These are phyloP conservation scores for Sicus ferrugineus DNA, from an alignment of 2,888 invertebrate genomes.

Conservation along the genomic window DNA sequence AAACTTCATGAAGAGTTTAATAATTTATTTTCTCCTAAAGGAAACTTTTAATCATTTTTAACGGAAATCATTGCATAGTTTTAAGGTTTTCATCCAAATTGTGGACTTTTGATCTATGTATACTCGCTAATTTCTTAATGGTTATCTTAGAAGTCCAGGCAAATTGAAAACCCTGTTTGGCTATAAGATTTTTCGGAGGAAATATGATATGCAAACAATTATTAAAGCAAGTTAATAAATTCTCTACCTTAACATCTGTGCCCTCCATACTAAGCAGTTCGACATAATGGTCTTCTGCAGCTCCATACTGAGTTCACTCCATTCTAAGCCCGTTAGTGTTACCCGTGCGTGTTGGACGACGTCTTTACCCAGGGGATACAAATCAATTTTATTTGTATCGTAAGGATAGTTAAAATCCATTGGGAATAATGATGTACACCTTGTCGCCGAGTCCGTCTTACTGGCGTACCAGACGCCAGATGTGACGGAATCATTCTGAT, in stretches of 20 bases:
- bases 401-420: slow-evolving; percentile 76
- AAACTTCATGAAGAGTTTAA: too few species aligned
- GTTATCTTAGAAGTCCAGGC: slow-evolving; percentile 63
- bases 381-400: slow-evolving; percentile 65
- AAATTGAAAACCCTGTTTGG: slow-evolving; percentile 54
- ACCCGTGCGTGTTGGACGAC: slow-evolving; percentile 40
- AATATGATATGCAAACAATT: slow-evolving; percentile 54
- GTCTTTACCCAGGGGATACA: slow-evolving; percentile 63
- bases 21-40: too few species aligned
- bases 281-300: slow-evolving; percentile 45
- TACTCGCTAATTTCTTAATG: slow-evolving; percentile 45
- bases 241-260: slow-evolving; percentile 47
- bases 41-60: too few species aligned
- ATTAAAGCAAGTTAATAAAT: too few species aligned
- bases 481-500: slow-evolving; percentile 82
- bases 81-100: too few species aligned
- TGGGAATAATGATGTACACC: slow-evolving; percentile 69
- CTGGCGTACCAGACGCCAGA: slow-evolving; percentile 78
- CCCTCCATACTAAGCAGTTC: slow-evolving; percentile 68
- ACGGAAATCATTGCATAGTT: too few species aligned
- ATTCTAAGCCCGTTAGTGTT: slow-evolving; percentile 48
- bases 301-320: slow-evolving; percentile 32
- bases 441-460: slow-evolving; percentile 37
- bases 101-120: too few species aligned
- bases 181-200: slow-evolving; percentile 59